phyloP scores from a whole-genome alignment of 2,888 invertebrate species.

The Sinodicranocentrus sp. region DNA sequence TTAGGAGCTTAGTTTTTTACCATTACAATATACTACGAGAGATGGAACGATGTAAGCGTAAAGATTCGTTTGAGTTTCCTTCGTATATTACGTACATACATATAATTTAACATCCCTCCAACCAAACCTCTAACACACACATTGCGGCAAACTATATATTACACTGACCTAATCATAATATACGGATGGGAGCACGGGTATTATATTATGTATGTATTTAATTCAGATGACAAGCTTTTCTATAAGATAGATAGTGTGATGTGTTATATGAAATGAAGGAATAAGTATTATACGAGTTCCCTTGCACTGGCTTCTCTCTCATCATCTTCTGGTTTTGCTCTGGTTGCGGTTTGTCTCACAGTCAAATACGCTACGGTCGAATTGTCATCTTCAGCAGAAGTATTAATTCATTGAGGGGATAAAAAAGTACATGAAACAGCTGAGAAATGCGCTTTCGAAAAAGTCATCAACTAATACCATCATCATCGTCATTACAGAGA shows the following conservation, averaged over 20 bases:
- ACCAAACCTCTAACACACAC: slow-evolving; percentile 4
- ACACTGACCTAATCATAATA: not conserved
- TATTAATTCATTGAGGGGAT: slow-evolving; percentile 64
- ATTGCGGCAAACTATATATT: slow-evolving; percentile 13
- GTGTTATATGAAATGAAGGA: slow-evolving; percentile 59
- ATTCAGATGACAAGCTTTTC: slow-evolving; percentile 41
- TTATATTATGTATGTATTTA: slow-evolving; percentile 2
- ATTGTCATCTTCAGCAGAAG: slow-evolving; percentile 53
- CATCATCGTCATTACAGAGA: slow-evolving; percentile 30
- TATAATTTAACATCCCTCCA: slow-evolving; percentile 47
- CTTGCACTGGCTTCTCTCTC: slow-evolving; percentile 36
- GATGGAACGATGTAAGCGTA: too few species aligned
- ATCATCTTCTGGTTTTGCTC: slow-evolving; percentile 26
- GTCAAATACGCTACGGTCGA: slow-evolving; percentile 29
- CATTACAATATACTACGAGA: slow-evolving; percentile 54
- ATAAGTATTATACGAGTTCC: slow-evolving; percentile 30
- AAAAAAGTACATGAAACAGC: slow-evolving; percentile 56
- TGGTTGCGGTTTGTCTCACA: slow-evolving; percentile 60
- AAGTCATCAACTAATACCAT: slow-evolving; percentile 63
- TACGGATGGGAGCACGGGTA: not conserved
- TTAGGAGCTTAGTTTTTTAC: slow-evolving; percentile 64
- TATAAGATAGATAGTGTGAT: slow-evolving; percentile 7
- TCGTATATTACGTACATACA: slow-evolving; percentile 20
- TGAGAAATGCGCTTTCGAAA: slow-evolving; percentile 53
- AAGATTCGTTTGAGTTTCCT: not conserved